Evolutionary conservation across 2,888 invertebrate species (phyloP).

Genomic region (Drosophila mercatorum): DNA sequence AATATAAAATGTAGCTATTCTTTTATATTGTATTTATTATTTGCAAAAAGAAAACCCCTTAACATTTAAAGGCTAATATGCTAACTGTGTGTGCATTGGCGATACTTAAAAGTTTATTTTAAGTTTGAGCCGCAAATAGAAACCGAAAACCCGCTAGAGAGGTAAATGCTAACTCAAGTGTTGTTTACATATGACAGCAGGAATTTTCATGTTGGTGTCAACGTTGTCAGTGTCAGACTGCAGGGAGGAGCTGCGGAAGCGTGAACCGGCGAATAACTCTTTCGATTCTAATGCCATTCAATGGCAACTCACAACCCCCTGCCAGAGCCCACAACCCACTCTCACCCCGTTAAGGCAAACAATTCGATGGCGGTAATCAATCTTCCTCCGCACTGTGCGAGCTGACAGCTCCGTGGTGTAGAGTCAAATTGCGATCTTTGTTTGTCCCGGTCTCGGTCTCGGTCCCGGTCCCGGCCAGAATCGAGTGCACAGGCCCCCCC

Average conservation of each 20-base stretch:
- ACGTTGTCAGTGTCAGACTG: slow-evolving; percentile 30
- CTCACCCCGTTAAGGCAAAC: slow-evolving; percentile 68
- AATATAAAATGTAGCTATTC: too few species aligned
- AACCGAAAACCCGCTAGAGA: slow-evolving; percentile 14
- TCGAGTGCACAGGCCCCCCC: slow-evolving; percentile 28
- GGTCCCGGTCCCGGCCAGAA: slow-evolving; percentile 38
- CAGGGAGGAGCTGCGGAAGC: slow-evolving; percentile 30
- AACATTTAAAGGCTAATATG: background rate
- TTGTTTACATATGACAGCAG: slow-evolving; percentile 76
- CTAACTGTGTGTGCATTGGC: too few species aligned
- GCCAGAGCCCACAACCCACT: slow-evolving; percentile 1
- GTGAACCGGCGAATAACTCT: slow-evolving; percentile 72
- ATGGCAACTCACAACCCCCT: slow-evolving; percentile 59
- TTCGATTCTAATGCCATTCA: slow-evolving; percentile 77
- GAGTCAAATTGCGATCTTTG: slow-evolving; percentile 84
- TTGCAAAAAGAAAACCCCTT: background rate
- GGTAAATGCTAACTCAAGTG: slow-evolving; percentile 43
- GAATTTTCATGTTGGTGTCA: slow-evolving; percentile 66
- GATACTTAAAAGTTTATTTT: slow-evolving; percentile 43
- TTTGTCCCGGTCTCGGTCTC: slow-evolving; percentile 67
- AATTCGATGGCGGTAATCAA: slow-evolving; percentile 85
- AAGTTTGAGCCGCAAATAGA: slow-evolving; percentile 38
- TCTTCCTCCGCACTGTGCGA: slow-evolving; percentile 84
- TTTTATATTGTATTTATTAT: background rate
- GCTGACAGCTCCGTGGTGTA: slow-evolving; percentile 85